Percentiles rank a stretch among this genome's conserved stretches.
Conservation (phyloP, 1,140 invertebrate genomes). For the Triops cancriformis region DNA sequence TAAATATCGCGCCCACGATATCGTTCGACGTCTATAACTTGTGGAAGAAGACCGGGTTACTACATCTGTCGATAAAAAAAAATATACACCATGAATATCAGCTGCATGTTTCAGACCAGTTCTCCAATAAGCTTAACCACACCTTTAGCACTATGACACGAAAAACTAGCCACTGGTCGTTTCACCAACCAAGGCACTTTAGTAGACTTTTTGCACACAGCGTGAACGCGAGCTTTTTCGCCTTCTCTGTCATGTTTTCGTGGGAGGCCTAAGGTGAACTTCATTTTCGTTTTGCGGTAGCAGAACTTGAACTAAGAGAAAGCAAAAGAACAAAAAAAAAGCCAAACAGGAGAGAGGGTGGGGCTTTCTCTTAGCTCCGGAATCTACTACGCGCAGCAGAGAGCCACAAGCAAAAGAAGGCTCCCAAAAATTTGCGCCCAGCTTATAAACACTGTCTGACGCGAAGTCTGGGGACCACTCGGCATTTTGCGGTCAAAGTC, state of each 20-base stretch:
- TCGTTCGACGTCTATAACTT: slow-evolving; percentile 7
- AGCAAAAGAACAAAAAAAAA: background rate
- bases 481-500: background rate
- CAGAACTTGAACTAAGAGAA: background rate
- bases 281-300: background rate
- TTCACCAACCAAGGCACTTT: background rate
- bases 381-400: background rate
- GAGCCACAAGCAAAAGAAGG: background rate
- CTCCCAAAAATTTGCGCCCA: background rate
- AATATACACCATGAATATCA: background rate
- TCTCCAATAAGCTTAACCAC: background rate
- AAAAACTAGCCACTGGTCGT: background rate
- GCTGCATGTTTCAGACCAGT: background rate
- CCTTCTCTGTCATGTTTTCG: background rate
- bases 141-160: background rate
- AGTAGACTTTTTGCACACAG: background rate
- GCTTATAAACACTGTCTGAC: background rate
- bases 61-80: background rate
- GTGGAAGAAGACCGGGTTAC: background rate
- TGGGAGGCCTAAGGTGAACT: background rate
- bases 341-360: background rate
- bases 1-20: slow-evolving; percentile 9
- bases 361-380: background rate
- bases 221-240: background rate
- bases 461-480: background rate